Base-by-base conservation (phyloP, 1,140 invertebrate species). In the Pseudomyrmex dendroicus region DNA sequence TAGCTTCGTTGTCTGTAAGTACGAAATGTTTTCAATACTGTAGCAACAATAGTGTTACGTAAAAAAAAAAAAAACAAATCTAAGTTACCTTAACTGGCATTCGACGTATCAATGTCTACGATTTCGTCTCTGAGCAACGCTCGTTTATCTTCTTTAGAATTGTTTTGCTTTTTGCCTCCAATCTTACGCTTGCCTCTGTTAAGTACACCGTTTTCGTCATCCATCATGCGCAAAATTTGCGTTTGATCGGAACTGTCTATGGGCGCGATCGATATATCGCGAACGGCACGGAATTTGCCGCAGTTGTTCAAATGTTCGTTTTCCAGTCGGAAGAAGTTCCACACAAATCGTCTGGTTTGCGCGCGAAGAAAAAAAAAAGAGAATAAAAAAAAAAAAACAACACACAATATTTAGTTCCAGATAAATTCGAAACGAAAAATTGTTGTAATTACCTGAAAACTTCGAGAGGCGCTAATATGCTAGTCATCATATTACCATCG, bases 271-370 rank as follows among this genome's bases (percentile, higher is more conserved):
- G 98, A 99, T 83, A 99, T 99, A 93, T 99, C 99, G 22, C 99
- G 94, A 0, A 99, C 99, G 3, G 99, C 99, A 92, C 99, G 95
- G 95, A 99, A 99, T 95, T 99, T 98, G 94, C 99, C 99, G 95
- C 99, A 99, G 95, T 99, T 99, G 94, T 99, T 99, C 7, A 99
- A 95, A 96, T 99, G 99, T 92, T 99, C 99, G 95, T 99, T 99
- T 95, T 99, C 99, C 85, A 99, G 93, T 0, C 99, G 99, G 95
- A 99, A 99, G 93, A 99, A 99, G 94, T 99, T 99, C 99, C 99
- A 99, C 54, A 99, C 96, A 95, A 99, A 99, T 78, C 99, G 95
- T 90, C 98, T 98, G 89, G 35, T 35, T 35, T 35, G 35, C 35
- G 5, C 7, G 5, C 35, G 35, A 5, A 35, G 35, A 10, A 87